Percentiles rank a stretch among this genome's conserved stretches.
Conservation (phyloP, 2,888 invertebrate genomes). For the Hyposoter didymator region DNA sequence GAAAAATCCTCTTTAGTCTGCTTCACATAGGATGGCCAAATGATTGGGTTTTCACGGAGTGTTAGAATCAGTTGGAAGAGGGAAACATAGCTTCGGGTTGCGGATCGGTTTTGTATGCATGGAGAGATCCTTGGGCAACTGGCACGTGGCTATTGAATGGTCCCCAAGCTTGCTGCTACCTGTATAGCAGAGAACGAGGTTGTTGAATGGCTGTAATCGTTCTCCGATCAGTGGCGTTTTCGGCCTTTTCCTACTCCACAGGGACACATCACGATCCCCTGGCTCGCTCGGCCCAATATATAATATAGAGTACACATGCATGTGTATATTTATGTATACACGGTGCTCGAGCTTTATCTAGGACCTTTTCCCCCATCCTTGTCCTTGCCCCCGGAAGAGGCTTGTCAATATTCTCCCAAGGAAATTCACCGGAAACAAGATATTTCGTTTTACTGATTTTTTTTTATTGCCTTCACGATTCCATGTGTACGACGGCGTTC, state of each 20-base stretch:
- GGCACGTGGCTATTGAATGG: slow-evolving; percentile 47
- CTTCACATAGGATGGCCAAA: background rate
- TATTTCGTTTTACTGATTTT: slow-evolving; percentile 52
- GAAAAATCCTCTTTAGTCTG: background rate
- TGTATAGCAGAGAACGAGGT: slow-evolving; percentile 5
- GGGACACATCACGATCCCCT: slow-evolving; percentile 35
- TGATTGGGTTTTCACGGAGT: slow-evolving; percentile 30
- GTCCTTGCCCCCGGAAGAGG: slow-evolving; percentile 26
- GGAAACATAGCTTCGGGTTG: slow-evolving; percentile 19
- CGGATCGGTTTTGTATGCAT: slow-evolving; percentile 18
- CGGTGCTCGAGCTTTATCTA: slow-evolving; percentile 9
- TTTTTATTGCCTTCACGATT: slow-evolving; percentile 24
- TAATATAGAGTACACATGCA: background rate
- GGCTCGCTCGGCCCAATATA: slow-evolving; percentile 12
- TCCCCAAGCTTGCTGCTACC: slow-evolving; percentile 29
- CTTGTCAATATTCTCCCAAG: slow-evolving; percentile 50
- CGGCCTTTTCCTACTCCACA: slow-evolving; percentile 32
- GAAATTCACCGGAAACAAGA: slow-evolving; percentile 58
- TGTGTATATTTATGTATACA: slow-evolving; percentile 6
- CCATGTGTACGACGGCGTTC: slow-evolving; percentile 4
- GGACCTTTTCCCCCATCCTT: slow-evolving; percentile 53
- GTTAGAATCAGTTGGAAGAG: slow-evolving; percentile 12
- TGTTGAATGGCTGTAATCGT: slow-evolving; percentile 50
- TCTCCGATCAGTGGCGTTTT: slow-evolving; percentile 44
- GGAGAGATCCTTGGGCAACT: slow-evolving; percentile 30